phyloP scores from a whole-genome alignment of 2,113 vertebrate genomes.

The Dasyornis broadbenti region DNA sequence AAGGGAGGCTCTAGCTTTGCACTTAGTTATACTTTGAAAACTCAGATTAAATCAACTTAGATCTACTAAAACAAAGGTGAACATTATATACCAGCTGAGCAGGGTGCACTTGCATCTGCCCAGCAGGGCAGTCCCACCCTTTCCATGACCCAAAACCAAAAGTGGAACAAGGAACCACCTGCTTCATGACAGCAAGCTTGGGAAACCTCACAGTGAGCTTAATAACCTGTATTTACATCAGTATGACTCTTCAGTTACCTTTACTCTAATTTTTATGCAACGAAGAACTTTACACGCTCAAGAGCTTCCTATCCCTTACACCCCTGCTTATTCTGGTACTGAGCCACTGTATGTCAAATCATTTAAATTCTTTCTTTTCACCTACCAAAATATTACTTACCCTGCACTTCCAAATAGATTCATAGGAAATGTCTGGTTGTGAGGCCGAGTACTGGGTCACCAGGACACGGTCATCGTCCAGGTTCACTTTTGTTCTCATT shows the following conservation, averaged over 20 bases:
- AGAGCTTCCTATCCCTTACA: background rate
- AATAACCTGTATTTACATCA: background rate
- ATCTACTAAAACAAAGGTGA: background rate
- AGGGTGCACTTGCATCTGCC: background rate
- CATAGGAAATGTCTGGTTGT: background rate
- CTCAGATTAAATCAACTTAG: background rate
- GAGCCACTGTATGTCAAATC: background rate
- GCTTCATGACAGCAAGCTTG: background rate
- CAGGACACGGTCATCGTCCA: conserved; percentile 30
- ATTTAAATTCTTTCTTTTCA: background rate
- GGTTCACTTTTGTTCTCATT: conserved; percentile 60
- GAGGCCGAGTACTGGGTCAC: background rate
- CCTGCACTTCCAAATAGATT: background rate
- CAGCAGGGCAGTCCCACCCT: background rate
- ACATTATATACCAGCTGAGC: background rate
- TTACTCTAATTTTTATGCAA: background rate
- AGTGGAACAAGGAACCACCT: background rate
- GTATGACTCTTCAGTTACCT: background rate
- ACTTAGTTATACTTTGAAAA: background rate
- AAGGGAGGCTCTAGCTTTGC: background rate
- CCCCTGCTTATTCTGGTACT: background rate
- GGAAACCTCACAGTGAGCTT: background rate
- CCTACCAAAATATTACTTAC: conserved; percentile 31
- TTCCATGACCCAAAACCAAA: background rate
- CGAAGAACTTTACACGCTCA: background rate